Evolutionary conservation across 1,140 invertebrate genomes (phyloP).

Genomic region (Caerostris extrusa): DNA sequence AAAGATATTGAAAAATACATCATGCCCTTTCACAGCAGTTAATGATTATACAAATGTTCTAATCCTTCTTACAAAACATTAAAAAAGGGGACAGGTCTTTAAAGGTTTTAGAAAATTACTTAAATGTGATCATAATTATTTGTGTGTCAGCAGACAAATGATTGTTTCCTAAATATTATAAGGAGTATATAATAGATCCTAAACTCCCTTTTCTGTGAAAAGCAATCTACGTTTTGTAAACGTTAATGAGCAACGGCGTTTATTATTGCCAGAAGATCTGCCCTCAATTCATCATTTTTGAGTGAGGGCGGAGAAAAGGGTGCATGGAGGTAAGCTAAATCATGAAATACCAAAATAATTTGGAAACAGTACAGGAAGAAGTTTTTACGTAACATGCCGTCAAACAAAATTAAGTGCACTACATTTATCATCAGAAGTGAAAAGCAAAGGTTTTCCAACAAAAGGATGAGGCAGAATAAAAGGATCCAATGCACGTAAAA

Average conservation of each 20-base stretch:
- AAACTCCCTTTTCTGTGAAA: neutral
- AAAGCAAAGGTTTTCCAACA: neutral
- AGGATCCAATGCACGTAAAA: neutral
- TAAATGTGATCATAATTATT: neutral
- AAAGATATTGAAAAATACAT: no score
- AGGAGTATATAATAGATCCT: neutral
- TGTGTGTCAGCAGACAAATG: neutral
- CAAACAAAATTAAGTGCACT: constrained; percentile 39
- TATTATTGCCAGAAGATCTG: constrained; percentile 5
- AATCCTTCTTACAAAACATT: no score
- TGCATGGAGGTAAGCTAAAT: neutral
- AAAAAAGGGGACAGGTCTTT: no score
- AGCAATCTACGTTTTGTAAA: neutral
- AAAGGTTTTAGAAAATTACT: neutral
- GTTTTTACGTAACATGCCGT: neutral
- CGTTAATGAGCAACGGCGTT: constrained; percentile 1
- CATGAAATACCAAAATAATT: constrained; percentile 42
- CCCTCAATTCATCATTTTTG: constrained; percentile 40
- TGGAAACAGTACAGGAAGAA: neutral
- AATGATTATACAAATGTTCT: no score
- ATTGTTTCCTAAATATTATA: neutral
- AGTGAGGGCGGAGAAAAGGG: neutral
- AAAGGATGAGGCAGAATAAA: constrained; percentile 32
- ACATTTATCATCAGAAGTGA: constrained; percentile 33
- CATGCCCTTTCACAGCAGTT: no score